A percentile compares a stretch with the other conserved stretches of the same genome.
Evolutionary conservation across 2,888 invertebrate genomes (phyloP).

Genomic region (Andrena fulva): DNA sequence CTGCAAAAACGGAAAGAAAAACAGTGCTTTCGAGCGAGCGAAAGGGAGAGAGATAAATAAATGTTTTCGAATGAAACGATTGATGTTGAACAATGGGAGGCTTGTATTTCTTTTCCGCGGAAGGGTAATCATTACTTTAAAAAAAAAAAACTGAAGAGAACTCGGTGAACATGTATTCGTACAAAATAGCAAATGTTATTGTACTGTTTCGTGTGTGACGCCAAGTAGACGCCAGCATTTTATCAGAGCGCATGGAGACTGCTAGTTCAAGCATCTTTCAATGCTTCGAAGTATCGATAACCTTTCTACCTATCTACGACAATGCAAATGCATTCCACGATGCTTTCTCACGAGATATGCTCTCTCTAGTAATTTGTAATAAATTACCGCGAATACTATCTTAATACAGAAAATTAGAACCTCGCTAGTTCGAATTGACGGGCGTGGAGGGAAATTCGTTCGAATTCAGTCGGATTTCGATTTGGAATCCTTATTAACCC

Average conservation of each 20-base stretch:
- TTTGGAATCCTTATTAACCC: too few species aligned
- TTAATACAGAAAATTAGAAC: not conserved
- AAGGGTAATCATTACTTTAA: too few species aligned
- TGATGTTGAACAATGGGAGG: too few species aligned
- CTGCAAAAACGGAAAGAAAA: not conserved
- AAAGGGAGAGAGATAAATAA: too few species aligned
- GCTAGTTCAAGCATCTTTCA: conserved; percentile 26
- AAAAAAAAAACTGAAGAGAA: too few species aligned
- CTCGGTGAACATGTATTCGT: not conserved
- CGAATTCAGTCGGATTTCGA: too few species aligned
- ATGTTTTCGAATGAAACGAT: too few species aligned
- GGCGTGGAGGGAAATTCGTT: not conserved
- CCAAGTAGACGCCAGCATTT: not conserved
- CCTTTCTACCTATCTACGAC: not conserved
- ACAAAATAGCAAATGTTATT: not conserved
- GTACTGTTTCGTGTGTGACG: not conserved
- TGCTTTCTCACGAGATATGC: conserved; percentile 5
- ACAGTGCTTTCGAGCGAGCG: too few species aligned
- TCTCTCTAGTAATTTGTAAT: not conserved
- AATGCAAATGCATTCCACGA: conserved; percentile 25
- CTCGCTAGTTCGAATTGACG: too few species aligned
- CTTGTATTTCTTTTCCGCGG: too few species aligned
- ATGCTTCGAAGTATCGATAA: conserved; percentile 43
- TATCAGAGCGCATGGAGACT: conserved; percentile 15
- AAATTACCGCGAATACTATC: not conserved